Conservation (phyloP, 2,888 invertebrate genomes). For the Hypercompe scribonia region DNA sequence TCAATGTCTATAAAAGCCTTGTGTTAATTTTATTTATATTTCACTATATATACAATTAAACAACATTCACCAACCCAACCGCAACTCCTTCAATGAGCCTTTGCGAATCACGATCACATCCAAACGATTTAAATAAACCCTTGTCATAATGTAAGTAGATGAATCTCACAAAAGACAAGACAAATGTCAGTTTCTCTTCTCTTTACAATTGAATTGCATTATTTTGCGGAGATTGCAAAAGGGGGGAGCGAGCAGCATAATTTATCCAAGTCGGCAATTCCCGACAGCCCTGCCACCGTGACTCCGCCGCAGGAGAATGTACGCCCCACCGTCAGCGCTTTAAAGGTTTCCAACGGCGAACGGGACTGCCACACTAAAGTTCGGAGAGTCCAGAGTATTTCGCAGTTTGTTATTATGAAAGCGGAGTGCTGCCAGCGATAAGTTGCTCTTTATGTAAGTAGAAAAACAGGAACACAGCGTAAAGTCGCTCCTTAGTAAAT, state of each 20-base stretch:
- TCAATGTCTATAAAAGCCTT: not conserved
- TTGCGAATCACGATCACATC: slow-evolving; percentile 39
- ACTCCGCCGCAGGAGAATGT: slow-evolving; percentile 77
- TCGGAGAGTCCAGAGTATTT: slow-evolving; percentile 82
- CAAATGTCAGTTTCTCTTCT: slow-evolving; percentile 73
- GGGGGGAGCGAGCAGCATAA: slow-evolving; percentile 78
- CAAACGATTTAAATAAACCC: slow-evolving; percentile 39
- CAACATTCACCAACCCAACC: slow-evolving; percentile 29
- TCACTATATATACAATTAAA: slow-evolving; percentile 56
- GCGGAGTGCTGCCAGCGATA: slow-evolving; percentile 71
- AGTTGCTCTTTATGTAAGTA: slow-evolving; percentile 74
- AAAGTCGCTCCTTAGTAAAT: slow-evolving; percentile 52
- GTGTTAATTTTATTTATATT: slow-evolving; percentile 25
- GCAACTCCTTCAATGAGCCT: slow-evolving; percentile 29
- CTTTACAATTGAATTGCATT: slow-evolving; percentile 79
- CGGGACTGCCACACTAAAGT: slow-evolving; percentile 76
- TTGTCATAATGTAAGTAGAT: slow-evolving; percentile 52
- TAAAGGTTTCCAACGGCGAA: slow-evolving; percentile 77
- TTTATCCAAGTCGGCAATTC: slow-evolving; percentile 81
- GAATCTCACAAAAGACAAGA: slow-evolving; percentile 70
- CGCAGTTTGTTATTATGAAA: slow-evolving; percentile 82
- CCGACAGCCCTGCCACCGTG: slow-evolving; percentile 79
- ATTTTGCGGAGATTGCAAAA: slow-evolving; percentile 80
- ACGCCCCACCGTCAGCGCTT: slow-evolving; percentile 81
- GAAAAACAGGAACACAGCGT: slow-evolving; percentile 66